These are phyloP conservation scores for Serilophus lunatus DNA, from an alignment of 2,113 vertebrate genomes.

Conservation along the genomic window DNA sequence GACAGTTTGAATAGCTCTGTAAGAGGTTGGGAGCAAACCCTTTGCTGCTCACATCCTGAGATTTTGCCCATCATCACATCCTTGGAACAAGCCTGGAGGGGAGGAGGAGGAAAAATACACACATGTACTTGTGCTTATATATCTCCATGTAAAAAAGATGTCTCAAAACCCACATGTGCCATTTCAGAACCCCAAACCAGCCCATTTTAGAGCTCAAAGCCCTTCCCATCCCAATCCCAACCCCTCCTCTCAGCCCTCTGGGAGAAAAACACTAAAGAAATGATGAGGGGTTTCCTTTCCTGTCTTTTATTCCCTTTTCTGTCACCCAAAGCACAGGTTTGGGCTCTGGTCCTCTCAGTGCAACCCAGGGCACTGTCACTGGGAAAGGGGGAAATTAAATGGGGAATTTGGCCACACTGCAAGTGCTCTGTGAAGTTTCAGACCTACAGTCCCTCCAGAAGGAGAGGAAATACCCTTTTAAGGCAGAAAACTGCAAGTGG, in stretches of 20 bases:
- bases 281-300: background rate
- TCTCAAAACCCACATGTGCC: background rate
- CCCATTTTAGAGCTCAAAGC: background rate
- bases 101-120: background rate
- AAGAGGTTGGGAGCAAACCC: background rate
- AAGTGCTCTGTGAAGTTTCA: background rate
- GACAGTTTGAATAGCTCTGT: background rate
- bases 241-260: background rate
- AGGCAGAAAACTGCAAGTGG: background rate
- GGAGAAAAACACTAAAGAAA: background rate
- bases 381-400: background rate
- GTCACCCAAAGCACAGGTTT: background rate
- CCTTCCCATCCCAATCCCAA: background rate
- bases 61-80: rapidly evolving
- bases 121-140: rapidly evolving
- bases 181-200: background rate
- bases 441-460: background rate
- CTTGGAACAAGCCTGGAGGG: background rate
- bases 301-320: background rate
- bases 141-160: background rate
- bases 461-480: background rate
- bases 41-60: background rate
- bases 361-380: background rate
- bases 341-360: background rate
- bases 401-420: rapidly evolving